Evolutionary conservation across 2,888 invertebrate species (phyloP).

Genomic region (Ichneumoninae sp.): DNA sequence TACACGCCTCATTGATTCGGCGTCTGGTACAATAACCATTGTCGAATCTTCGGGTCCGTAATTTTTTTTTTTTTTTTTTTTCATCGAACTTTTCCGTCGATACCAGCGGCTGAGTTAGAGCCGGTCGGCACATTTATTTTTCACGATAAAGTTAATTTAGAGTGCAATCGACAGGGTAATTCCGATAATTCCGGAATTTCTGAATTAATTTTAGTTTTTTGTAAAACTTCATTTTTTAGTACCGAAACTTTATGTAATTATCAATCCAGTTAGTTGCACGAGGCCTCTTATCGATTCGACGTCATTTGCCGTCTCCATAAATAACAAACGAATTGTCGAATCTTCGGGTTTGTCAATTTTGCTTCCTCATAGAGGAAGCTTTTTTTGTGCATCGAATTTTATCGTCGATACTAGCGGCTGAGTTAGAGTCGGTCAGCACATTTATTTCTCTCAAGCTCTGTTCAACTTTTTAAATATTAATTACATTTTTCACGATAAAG

Average conservation of each 20-base stretch:
- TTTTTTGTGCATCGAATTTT: background rate
- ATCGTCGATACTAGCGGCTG: background rate
- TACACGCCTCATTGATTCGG: constrained; percentile 33
- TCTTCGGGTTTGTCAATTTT: background rate
- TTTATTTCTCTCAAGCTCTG: background rate
- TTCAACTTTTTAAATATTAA: too few relatives aligned
- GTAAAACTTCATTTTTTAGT: too few relatives aligned
- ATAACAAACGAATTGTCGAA: background rate
- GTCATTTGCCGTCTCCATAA: too few relatives aligned
- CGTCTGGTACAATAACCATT: background rate
- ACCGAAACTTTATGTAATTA: too few relatives aligned
- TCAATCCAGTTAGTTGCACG: too few relatives aligned
- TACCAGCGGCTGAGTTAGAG: background rate
- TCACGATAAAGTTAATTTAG: too few relatives aligned
- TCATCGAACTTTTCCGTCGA: background rate
- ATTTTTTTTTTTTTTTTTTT: background rate
- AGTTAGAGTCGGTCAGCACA: background rate
- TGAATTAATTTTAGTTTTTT: too few relatives aligned
- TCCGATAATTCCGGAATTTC: too few relatives aligned
- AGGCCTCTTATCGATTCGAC: too few relatives aligned
- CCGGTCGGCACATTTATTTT: background rate
- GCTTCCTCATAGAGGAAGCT: too few relatives aligned
- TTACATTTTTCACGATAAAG: too few relatives aligned
- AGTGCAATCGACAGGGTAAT: too few relatives aligned
- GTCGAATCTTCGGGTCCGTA: background rate